phyloP scores from a whole-genome alignment of 2,113 vertebrate genomes.

The Actenoides hombroni region DNA sequence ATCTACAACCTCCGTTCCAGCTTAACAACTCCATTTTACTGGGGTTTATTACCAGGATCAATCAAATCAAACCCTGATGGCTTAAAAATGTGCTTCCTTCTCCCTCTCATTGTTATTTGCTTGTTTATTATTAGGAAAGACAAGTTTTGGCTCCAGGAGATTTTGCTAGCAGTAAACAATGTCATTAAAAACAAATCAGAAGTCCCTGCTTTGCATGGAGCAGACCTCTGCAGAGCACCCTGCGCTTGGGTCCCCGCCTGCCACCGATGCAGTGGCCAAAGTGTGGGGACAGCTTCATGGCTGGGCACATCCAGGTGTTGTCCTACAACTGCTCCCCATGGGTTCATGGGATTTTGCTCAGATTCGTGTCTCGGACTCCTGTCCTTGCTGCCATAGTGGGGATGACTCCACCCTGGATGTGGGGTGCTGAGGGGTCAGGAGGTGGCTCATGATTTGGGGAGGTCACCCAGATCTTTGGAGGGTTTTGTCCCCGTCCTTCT shows the following conservation, averaged over 20 bases:
- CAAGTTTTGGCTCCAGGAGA: conserved; percentile 46
- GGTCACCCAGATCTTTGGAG: too few species aligned
- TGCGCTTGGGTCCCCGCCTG: fast-evolving
- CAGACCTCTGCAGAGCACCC: background rate
- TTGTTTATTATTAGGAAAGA: conserved; percentile 55
- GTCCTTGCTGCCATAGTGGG: fast-evolving
- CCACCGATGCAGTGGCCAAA: fast-evolving
- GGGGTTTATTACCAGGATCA: conserved; percentile 58
- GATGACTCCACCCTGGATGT: background rate
- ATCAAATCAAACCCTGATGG: conserved; percentile 44
- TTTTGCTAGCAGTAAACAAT: conserved; percentile 51
- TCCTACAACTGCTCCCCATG: fast-evolving
- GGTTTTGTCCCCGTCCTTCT: background rate
- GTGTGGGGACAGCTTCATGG: fast-evolving
- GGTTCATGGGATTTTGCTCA: background rate
- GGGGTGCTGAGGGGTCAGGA: background rate
- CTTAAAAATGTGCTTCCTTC: conserved; percentile 34
- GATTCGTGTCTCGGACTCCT: fast-evolving
- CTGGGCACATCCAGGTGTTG: background rate
- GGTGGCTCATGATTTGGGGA: background rate
- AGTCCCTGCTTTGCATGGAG: background rate
- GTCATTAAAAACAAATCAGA: conserved; percentile 52
- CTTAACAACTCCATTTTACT: conserved; percentile 25
- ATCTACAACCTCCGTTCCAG: conserved; percentile 22
- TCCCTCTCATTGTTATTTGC: conserved; percentile 36